Base-by-base conservation (phyloP, 2,888 invertebrate species). In the Carabus problematicus region DNA sequence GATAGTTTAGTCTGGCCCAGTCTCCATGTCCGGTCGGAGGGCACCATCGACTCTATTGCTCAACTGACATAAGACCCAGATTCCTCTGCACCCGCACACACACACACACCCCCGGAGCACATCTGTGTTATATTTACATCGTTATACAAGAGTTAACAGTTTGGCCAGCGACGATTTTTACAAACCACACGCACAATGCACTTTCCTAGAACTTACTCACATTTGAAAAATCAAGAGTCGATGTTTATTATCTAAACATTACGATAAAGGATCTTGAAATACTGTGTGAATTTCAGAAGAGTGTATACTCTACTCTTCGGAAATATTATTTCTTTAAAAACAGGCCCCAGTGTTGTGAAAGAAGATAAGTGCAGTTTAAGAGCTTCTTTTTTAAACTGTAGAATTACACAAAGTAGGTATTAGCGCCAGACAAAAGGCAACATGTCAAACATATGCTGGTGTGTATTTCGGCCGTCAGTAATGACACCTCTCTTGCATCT, bases 101-200 rank as follows among this genome's bases (percentile, higher is more conserved):
- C 18, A 16, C 1, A 1, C 42, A 8, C 8, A 9, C 8, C 8
- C 42, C 47, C 14, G 49, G 49, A 52, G 49, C 67, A 67, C 67
- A 67, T 60, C 54, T 67, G 67, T 67, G 67, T 67, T 60, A 58
- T 67, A 67, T 67, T 67, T 67, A 67, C 54, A 49, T 67, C 60
- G 67, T 67, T 67, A 29, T 29, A 67, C 67, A 67, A 67, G 67
- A 67, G 67, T 67, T 67, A 67, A 67, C 67, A 58, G 67, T 67
- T 67, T 42, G 67, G 60, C 59, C 67, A 67, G 59, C 52, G 59
- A 59, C 67, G 60, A 67, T 66, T 66, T 66, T 66, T 66, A 66
- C 66, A 47, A 66, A 66, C 58, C 66, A 66, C 54, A 58, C 67
- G 42, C 49, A 40, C 67, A 19, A 49, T 49, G 49, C 49, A 16